phyloP scores from a whole-genome alignment of 2,797 vertebrate species.

The Poliocrania exsul region DNA sequence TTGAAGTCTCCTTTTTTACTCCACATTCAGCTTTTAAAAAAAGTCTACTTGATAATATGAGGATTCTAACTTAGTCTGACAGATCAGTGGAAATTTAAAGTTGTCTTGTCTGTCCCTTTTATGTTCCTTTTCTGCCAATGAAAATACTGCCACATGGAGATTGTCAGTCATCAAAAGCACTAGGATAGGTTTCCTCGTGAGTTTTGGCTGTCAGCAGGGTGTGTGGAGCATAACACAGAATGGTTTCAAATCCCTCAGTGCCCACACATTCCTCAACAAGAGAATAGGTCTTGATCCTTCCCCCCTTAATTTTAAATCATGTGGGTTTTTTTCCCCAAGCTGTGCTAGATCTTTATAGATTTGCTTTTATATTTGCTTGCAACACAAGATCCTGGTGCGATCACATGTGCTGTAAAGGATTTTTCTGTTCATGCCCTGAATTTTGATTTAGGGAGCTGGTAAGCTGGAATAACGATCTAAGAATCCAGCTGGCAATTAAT shows the following conservation, averaged over 20 bases:
- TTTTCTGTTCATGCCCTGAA: not conserved
- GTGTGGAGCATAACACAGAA: not conserved
- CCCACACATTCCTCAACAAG: not conserved
- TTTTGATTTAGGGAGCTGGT: not conserved
- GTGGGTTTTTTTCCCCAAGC: not conserved
- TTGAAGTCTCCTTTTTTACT: conserved; percentile 25
- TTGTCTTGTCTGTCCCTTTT: conserved; percentile 12
- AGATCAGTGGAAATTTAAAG: conserved; percentile 17
- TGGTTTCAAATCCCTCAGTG: not conserved
- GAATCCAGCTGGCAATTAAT: not conserved
- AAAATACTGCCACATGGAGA: not conserved
- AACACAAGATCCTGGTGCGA: not conserved
- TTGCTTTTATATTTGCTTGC: not conserved
- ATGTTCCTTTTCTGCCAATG: conserved; percentile 35
- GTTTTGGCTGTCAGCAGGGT: conserved; percentile 1
- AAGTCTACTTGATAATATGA: not conserved
- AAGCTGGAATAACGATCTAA: not conserved
- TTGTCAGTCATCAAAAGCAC: conserved; percentile 8
- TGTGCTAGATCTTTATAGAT: not conserved
- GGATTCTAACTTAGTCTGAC: conserved; percentile 37
- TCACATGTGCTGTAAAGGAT: not conserved
- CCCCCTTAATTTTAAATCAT: not conserved
- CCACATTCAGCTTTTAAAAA: not conserved
- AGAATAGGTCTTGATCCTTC: not conserved
- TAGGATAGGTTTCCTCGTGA: not conserved